These are phyloP conservation scores for Cettia cetti DNA, from an alignment of 2,113 vertebrate genomes.

Conservation along the genomic window DNA sequence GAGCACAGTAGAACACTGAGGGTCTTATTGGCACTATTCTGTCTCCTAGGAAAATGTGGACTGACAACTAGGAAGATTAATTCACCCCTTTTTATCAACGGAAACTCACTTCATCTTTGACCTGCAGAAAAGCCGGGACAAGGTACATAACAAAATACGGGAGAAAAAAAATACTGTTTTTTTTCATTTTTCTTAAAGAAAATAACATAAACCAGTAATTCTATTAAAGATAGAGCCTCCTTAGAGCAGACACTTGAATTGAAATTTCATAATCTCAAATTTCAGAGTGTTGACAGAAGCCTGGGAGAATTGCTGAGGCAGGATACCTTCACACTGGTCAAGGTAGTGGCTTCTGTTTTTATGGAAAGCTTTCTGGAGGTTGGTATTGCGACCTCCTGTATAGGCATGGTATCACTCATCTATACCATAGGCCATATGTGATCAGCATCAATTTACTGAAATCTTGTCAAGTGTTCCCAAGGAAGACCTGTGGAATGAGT, in stretches of 20 bases:
- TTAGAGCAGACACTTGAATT: background rate
- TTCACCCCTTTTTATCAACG: background rate
- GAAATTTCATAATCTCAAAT: background rate
- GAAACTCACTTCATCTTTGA: background rate
- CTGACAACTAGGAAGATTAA: background rate
- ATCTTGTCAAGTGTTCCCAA: background rate
- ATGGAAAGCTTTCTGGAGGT: background rate
- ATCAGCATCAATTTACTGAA: background rate
- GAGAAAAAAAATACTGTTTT: background rate
- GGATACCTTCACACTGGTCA: background rate
- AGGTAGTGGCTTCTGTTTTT: background rate
- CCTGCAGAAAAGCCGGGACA: background rate
- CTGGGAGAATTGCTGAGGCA: background rate
- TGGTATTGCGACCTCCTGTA: background rate
- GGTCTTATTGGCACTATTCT: accelerated
- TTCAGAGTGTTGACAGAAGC: background rate
- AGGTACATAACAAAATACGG: background rate
- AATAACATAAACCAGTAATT: background rate
- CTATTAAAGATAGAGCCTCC: background rate
- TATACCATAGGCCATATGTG: background rate
- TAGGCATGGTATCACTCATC: background rate
- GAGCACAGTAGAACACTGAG: background rate
- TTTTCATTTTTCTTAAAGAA: background rate
- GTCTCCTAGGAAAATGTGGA: background rate
- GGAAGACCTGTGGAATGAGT: background rate